These are phyloP conservation scores for Drosophila mettleri DNA, from an alignment of 2,888 invertebrate genomes.

Conservation along the genomic window DNA sequence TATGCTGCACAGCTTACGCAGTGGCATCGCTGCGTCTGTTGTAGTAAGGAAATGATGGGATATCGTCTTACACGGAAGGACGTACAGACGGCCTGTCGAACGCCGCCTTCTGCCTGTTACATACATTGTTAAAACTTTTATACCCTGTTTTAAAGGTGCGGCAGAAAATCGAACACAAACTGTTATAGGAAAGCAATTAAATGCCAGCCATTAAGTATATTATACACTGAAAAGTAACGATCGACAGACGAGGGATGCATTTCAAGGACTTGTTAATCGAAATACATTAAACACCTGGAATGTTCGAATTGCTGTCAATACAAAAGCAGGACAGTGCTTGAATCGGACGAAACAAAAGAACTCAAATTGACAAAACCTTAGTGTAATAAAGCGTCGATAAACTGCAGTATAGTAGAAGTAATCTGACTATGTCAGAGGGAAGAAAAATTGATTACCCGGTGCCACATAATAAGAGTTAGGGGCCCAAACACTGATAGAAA, in stretches of 20 bases:
- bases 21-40: too few species aligned
- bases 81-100: too few species aligned
- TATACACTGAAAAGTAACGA: conserved; percentile 39
- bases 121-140: too few species aligned
- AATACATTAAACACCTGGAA: conserved; percentile 57
- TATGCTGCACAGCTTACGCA: too few species aligned
- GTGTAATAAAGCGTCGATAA: conserved; percentile 83
- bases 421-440: conserved; percentile 5
- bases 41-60: too few species aligned
- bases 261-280: conserved; percentile 67
- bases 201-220: conserved; percentile 58
- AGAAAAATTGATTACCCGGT: conserved; percentile 66
- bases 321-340: conserved; percentile 2
- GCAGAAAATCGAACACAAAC: conserved; percentile 40
- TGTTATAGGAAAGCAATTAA: conserved; percentile 64
- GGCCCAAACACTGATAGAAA: conserved; percentile 20
- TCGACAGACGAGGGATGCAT: conserved; percentile 37
- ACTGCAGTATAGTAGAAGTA: conserved; percentile 57
- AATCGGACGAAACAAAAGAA: conserved; percentile 76
- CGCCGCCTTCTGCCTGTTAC: too few species aligned
- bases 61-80: too few species aligned
- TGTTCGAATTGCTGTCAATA: conserved; percentile 46
- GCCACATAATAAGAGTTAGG: conserved; percentile 12
- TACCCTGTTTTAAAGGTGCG: conserved; percentile 57
- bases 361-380: conserved; percentile 84